Conservation (phyloP, 2,888 invertebrate genomes). For the Smittia aterrima region DNA sequence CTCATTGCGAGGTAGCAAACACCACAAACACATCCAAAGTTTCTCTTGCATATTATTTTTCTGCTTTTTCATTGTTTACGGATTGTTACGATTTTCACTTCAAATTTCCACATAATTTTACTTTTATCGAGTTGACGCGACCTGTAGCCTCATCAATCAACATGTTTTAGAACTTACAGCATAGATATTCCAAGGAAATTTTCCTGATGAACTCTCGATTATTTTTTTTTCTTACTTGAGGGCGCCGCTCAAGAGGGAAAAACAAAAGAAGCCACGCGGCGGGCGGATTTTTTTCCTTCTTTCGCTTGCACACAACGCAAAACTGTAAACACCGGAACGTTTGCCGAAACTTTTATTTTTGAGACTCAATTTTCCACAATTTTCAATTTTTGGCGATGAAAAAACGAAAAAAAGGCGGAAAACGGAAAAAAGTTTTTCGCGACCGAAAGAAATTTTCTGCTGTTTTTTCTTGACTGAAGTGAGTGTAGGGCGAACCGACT, state of each 20-base stretch:
- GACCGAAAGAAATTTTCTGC: slow-evolving; percentile 5
- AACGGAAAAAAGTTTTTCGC: slow-evolving; percentile 19
- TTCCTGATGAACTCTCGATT: not conserved
- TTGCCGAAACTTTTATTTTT: slow-evolving; percentile 13
- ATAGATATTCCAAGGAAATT: not conserved
- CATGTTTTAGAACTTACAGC: not conserved
- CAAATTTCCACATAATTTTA: not conserved
- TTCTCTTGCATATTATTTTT: not conserved
- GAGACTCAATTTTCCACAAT: not conserved
- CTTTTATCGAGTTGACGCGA: not conserved
- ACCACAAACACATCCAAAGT: not conserved
- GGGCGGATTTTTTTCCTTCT: not conserved
- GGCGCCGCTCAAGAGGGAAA: slow-evolving; percentile 14
- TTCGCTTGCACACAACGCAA: slow-evolving; percentile 7
- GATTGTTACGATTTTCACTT: not conserved
- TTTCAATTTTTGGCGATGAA: slow-evolving; percentile 3
- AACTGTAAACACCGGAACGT: not conserved
- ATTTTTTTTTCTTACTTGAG: not conserved
- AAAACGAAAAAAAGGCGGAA: slow-evolving; percentile 24
- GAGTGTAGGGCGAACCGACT: not conserved
- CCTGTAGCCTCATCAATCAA: not conserved
- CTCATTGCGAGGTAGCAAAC: not conserved
- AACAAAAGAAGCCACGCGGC: slow-evolving; percentile 25
- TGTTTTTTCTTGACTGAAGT: slow-evolving; percentile 7
- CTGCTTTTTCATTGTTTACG: slow-evolving; percentile 22